These are phyloP conservation scores for Cladorhizidae sp. DNA, from an alignment of 37 sponge, comb jelly and placozoan species.

Conservation along the genomic window DNA sequence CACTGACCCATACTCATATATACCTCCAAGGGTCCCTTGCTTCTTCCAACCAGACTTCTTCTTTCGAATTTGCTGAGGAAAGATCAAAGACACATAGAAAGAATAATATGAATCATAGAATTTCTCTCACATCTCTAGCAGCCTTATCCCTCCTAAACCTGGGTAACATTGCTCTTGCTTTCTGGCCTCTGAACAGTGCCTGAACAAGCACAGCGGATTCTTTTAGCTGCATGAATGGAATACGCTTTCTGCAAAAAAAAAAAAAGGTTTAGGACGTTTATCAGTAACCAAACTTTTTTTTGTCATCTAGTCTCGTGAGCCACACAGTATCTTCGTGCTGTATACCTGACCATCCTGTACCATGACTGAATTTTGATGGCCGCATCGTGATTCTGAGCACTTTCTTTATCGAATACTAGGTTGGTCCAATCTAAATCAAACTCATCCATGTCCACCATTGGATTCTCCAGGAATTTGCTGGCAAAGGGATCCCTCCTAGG, in stretches of 20 bases:
- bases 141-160: conserved; percentile 62
- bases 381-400: conserved; percentile 46
- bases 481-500: conserved; percentile 48
- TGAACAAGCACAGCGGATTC: conserved; percentile 47
- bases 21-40: conserved; percentile 70
- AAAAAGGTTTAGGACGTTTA: too few relatives aligned
- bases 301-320: too few relatives aligned
- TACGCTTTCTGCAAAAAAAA: conserved; percentile 42
- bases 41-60: conserved; percentile 67
- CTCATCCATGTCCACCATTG: conserved; percentile 40
- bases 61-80: conserved; percentile 57
- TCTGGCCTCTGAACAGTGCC: conserved; percentile 53
- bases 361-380: conserved; percentile 68
- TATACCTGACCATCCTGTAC: conserved; percentile 78
- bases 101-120: neutral
- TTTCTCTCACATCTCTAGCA: conserved; percentile 52
- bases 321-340: neutral
- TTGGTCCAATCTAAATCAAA: conserved; percentile 61
- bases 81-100: neutral
- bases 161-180: conserved; percentile 47
- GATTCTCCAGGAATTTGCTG: conserved; percentile 41
- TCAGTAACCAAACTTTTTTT: too few relatives aligned
- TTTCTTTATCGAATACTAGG: conserved; percentile 64
- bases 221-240: conserved; percentile 50
- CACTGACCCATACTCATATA: too few relatives aligned